Base-by-base conservation (phyloP, 2,888 invertebrate species). In the Hemaris fuciformis region DNA sequence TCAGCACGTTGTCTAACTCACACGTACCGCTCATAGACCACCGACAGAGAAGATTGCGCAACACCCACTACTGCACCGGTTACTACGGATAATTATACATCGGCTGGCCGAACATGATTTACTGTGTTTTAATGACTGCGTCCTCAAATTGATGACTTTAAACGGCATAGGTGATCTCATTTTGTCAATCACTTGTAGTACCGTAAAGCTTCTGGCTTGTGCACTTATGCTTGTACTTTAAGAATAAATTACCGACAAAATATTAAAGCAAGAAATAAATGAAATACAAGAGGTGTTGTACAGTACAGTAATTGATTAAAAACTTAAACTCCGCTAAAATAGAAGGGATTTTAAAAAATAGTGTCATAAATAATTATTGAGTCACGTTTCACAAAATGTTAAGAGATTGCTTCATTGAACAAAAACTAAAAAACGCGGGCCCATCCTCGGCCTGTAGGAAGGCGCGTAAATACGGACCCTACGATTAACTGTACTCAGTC, bases 401-500 rank as follows among this genome's bases (percentile, higher is more conserved):
- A 45, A 22, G 31, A 53, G 31, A 53, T 18, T 53, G 53, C 2
- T 25, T 48, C 38, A 48, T 5, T 53, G n/a, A 53, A 68, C 65
- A 65, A 69, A 73, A 57, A 66, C 57, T 65, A 70, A 68, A 66
- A 62, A 64, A 63, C 53, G 25, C 60, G 53, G 66, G 63, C 56
- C 62, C 72, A n/a, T 64, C 61, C 61, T 64, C 64, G 64, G 65
- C 72, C 73, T 71, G 67, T 66, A 20, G 5, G 63, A 71, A 74
- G 76, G 62, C 73, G 69, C 69, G 72, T 75, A 74, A 74, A 78
- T 72, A 70, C 69, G 18, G 67, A 65, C 66, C 71, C 71, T 67
- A 66, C 71, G 66, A 65, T 65, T 84, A 85, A 84, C 85, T 84
- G 85, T 85, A 79, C 71, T 69, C 68, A 66, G 75, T 70, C 75